Percentiles rank a stretch among this genome's conserved stretches.
Evolutionary conservation across 2,888 invertebrate species (phyloP).

Genomic region (Cylindroiulus punctatus): DNA sequence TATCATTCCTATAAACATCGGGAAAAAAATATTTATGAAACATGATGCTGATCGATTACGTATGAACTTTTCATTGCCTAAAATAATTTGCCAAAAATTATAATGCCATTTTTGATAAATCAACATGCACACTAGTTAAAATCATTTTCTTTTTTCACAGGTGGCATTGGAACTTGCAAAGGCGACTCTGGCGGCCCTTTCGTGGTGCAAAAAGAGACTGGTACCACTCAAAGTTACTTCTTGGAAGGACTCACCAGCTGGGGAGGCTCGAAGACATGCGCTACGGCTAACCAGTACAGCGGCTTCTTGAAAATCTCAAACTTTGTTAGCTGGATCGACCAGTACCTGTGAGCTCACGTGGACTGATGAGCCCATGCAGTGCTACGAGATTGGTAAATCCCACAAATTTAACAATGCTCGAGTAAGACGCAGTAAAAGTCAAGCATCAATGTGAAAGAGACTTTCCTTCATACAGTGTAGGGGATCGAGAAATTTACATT

Average conservation of each 20-base stretch:
- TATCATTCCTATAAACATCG: no score
- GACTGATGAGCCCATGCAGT: no score
- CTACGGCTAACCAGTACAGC: conserved; percentile 51
- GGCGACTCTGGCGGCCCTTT: conserved; percentile 57
- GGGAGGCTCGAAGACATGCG: conserved; percentile 51
- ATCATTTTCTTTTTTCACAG: conserved; percentile 44
- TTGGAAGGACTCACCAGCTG: conserved; percentile 51
- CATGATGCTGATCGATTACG: no score
- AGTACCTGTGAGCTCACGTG: neutral
- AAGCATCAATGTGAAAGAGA: no score
- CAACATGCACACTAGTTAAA: no score
- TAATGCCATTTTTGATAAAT: no score
- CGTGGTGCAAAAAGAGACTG: conserved; percentile 48
- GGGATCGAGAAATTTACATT: no score
- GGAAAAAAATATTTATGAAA: no score
- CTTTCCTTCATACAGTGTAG: no score
- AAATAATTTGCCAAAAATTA: neutral
- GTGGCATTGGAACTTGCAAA: conserved; percentile 54
- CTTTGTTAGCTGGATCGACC: conserved; percentile 54
- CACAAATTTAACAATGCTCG: no score
- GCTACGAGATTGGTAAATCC: neutral
- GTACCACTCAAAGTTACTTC: neutral
- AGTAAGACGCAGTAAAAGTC: no score
- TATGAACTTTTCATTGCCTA: no score
- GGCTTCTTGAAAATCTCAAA: conserved; percentile 53